These are phyloP conservation scores for Crotophaga sulcirostris DNA, from an alignment of 2,113 vertebrate species.

Conservation along the genomic window DNA sequence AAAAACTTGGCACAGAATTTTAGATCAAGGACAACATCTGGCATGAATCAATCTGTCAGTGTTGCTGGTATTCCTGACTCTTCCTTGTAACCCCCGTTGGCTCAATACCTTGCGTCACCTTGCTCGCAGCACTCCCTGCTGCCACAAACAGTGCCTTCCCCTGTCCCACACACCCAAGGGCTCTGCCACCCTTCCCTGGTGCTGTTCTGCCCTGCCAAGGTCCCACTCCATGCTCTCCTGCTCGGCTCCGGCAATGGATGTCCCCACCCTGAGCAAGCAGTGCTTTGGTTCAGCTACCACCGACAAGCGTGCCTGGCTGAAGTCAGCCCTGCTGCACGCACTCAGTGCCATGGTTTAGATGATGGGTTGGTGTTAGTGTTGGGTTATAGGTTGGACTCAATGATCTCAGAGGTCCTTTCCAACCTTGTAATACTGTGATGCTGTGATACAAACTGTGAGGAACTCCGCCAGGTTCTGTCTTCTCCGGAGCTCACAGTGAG, in stretches of 20 bases:
- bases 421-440: no score
- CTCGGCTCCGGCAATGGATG: not conserved
- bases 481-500: not conserved
- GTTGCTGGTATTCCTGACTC: no score
- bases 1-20: not conserved
- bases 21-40: not conserved
- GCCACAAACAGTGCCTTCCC: rapidly evolving
- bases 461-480: not conserved
- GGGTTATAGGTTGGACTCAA: no score
- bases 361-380: no score
- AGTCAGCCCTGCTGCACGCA: not conserved
- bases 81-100: rapidly evolving
- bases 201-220: not conserved
- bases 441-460: not conserved
- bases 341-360: no score
- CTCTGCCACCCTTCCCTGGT: not conserved
- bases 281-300: not conserved
- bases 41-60: not conserved
- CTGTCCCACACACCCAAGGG: not conserved
- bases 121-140: not conserved
- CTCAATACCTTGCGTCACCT: not conserved
- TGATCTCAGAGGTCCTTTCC: no score
- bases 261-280: not conserved
- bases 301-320: rapidly evolving
- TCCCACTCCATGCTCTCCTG: not conserved